These are phyloP conservation scores for Machaerirhynchus nigripectus DNA, from an alignment of 2,113 vertebrate genomes.

Conservation along the genomic window DNA sequence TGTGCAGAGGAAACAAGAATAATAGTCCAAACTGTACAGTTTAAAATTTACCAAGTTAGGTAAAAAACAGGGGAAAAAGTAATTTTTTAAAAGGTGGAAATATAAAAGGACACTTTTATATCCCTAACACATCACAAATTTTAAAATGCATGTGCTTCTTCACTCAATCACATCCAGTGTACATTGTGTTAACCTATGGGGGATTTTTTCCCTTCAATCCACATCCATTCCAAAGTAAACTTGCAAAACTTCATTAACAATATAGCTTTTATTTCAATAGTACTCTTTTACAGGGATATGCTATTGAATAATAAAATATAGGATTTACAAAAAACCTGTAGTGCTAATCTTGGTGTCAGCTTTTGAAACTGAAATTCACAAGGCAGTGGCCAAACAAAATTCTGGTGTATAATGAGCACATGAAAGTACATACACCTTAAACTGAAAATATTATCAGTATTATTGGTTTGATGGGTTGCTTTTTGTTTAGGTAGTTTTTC, in stretches of 20 bases:
- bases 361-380: background rate
- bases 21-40: background rate
- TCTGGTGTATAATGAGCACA: background rate
- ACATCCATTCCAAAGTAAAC: background rate
- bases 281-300: background rate
- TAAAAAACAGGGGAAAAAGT: rapidly evolving
- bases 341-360: background rate
- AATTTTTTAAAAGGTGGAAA: background rate
- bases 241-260: background rate
- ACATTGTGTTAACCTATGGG: background rate
- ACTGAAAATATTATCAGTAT: background rate
- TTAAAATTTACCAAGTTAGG: background rate
- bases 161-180: background rate
- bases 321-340: background rate
- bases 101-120: background rate
- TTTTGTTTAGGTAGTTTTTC: background rate
- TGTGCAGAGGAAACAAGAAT: background rate
- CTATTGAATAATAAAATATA: background rate
- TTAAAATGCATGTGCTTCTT: background rate
- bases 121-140: background rate
- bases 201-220: background rate
- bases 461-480: background rate
- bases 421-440: background rate
- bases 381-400: background rate
- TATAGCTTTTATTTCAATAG: background rate